These are phyloP conservation scores for Gambusia affinis DNA, from an alignment of 2,113 vertebrate species.

Conservation along the genomic window DNA sequence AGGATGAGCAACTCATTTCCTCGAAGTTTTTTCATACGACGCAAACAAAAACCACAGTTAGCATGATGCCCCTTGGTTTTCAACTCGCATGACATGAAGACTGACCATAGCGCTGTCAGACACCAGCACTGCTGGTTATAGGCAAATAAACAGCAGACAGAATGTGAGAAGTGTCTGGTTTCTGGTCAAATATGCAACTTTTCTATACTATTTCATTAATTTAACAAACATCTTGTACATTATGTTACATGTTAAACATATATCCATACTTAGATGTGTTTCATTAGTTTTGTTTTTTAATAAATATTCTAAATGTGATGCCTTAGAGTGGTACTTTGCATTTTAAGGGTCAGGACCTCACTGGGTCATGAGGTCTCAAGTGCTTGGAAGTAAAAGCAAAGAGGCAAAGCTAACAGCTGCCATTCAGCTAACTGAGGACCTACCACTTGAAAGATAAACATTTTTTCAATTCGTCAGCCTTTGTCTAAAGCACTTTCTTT, in stretches of 20 bases:
- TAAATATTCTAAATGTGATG: too few relatives aligned
- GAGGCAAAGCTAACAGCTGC: background rate
- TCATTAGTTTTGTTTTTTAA: background rate
- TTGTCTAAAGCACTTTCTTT: too few relatives aligned
- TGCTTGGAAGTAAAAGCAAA: background rate
- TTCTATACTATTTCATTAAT: background rate
- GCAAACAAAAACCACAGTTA: slow-evolving; percentile 25
- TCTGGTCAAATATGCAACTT: background rate
- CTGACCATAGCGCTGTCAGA: slow-evolving; percentile 12
- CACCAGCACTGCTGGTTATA: slow-evolving; percentile 32
- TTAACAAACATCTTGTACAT: slow-evolving; percentile 5
- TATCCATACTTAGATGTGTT: background rate
- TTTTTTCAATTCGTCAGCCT: too few relatives aligned
- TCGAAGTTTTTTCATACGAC: slow-evolving; percentile 42
- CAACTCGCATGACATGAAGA: slow-evolving; percentile 33
- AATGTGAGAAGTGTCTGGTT: slow-evolving; percentile 23
- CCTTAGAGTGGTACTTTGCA: background rate
- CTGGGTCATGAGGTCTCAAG: background rate
- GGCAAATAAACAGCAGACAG: slow-evolving; percentile 36
- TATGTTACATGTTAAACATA: background rate
- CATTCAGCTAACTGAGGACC: background rate
- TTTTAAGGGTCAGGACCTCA: background rate
- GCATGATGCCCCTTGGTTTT: slow-evolving; percentile 18
- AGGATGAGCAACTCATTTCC: slow-evolving; percentile 33
- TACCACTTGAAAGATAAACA: background rate